Conservation (phyloP, 1,140 invertebrate species). For the Sweltsa coloradensis region DNA sequence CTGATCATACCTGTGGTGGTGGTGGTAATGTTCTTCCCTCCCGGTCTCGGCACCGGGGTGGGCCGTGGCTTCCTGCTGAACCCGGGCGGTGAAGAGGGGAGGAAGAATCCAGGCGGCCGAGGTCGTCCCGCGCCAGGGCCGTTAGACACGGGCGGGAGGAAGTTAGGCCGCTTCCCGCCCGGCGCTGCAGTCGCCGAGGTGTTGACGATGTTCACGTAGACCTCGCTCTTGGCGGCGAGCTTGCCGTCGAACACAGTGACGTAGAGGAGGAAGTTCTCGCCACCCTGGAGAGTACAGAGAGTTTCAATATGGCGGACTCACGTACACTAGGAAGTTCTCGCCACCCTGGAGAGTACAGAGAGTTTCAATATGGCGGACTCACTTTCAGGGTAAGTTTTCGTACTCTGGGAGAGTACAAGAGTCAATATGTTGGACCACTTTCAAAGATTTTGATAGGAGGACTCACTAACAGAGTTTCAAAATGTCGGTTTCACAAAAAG, state of each 20-base stretch:
- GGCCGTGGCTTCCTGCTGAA: constrained; percentile 1
- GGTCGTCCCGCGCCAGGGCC: constrained; percentile 11
- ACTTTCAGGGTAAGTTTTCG: constrained; percentile 55
- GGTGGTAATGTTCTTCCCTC: too few species aligned
- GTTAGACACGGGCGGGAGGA: neutral
- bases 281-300: constrained; percentile 42
- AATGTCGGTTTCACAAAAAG: too few species aligned
- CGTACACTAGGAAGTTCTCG: constrained; percentile 51
- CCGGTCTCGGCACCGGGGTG: constrained; percentile 5
- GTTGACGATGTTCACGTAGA: constrained; percentile 46
- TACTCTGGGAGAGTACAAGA: constrained; percentile 55
- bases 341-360: constrained; percentile 45
- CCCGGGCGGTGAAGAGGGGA: constrained; percentile 8
- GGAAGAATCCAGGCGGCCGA: constrained; percentile 19
- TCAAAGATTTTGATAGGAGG: too few species aligned
- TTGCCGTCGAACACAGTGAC: constrained; percentile 56
- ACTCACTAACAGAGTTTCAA: too few species aligned
- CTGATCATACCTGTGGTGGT: constrained; percentile 5
- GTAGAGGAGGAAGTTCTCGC: constrained; percentile 52
- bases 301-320: too few species aligned
- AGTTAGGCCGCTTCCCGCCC: neutral
- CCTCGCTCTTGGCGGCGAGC: constrained; percentile 53
- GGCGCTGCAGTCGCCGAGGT: constrained; percentile 13
- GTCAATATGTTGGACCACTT: too few species aligned
- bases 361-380: too few species aligned